phyloP scores from a whole-genome alignment of 2,797 vertebrate genomes.

The Neoniphon sammara region DNA sequence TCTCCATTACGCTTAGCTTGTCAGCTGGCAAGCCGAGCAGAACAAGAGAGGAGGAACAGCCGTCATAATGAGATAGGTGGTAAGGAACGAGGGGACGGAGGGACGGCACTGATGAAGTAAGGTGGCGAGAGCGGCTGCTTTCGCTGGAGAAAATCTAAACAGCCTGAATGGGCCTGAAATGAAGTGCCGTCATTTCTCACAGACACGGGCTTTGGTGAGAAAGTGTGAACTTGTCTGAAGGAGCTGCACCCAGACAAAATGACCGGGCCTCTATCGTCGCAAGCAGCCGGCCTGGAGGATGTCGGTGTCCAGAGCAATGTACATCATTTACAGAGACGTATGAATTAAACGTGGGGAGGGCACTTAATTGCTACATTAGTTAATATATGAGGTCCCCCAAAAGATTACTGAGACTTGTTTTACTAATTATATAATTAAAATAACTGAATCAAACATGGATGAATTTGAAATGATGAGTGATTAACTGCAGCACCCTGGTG shows the following conservation, averaged over 20 bases:
- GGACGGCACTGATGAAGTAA: conserved; percentile 54
- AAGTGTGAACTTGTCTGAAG: conserved; percentile 22
- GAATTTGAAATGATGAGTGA: conserved; percentile 49
- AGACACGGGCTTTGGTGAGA: not conserved
- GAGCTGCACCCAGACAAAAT: conserved; percentile 37
- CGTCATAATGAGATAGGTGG: conserved; percentile 65
- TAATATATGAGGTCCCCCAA: conserved; percentile 22
- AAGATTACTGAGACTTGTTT: conserved; percentile 53
- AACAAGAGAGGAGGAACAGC: conserved; percentile 55
- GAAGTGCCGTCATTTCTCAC: conserved; percentile 28
- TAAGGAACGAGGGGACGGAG: conserved; percentile 56
- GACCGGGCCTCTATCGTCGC: conserved; percentile 45
- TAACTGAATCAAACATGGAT: conserved; percentile 2
- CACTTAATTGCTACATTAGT: conserved; percentile 26
- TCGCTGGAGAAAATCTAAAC: conserved; percentile 38
- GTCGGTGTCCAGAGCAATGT: conserved; percentile 39
- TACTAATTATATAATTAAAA: conserved; percentile 52
- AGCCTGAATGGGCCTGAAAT: conserved; percentile 28
- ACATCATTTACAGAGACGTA: conserved; percentile 50
- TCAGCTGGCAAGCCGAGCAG: conserved; percentile 64
- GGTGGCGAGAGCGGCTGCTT: conserved; percentile 7
- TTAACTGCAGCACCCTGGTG: conserved; percentile 38
- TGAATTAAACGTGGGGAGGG: conserved; percentile 66
- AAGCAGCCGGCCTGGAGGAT: conserved; percentile 13
- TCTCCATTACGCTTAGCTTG: conserved; percentile 70